These are phyloP conservation scores for Eristalinus sepulchralis DNA, from an alignment of 2,888 invertebrate genomes.

Conservation along the genomic window DNA sequence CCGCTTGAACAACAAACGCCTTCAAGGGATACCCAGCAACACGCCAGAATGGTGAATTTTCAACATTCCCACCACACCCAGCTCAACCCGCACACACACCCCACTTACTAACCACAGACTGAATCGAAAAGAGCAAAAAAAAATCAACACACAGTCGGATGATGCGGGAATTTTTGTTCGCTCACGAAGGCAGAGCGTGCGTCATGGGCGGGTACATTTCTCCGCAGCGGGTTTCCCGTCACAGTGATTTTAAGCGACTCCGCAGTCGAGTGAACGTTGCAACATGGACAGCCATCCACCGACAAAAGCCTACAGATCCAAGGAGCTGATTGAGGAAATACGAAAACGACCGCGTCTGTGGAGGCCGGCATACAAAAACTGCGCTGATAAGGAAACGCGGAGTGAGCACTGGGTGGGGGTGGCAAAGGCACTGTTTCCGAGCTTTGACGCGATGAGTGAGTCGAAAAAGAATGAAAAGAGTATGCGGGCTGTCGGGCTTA, in stretches of 20 bases:
- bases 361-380: background rate
- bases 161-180: constrained; percentile 3
- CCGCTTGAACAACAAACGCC: no score
- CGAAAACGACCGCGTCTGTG: constrained; percentile 22
- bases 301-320: background rate
- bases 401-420: constrained; percentile 23
- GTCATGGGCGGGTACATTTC: constrained; percentile 1
- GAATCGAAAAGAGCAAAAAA: no score
- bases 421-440: background rate
- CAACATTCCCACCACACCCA: background rate
- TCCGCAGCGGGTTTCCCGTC: background rate
- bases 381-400: background rate
- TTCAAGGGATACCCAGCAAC: no score
- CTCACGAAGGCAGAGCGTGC: background rate
- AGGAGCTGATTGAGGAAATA: constrained; percentile 19
- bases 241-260: background rate
- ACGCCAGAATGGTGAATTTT: background rate
- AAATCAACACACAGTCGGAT: background rate
- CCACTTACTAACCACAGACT: no score
- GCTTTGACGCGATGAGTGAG: background rate
- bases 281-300: constrained; percentile 1
- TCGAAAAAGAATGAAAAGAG: constrained; percentile 1
- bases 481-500: background rate
- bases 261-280: constrained; percentile 8
- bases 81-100: background rate